Conservation (phyloP, 2,113 vertebrate species). For the Ictalurus furcatus region DNA sequence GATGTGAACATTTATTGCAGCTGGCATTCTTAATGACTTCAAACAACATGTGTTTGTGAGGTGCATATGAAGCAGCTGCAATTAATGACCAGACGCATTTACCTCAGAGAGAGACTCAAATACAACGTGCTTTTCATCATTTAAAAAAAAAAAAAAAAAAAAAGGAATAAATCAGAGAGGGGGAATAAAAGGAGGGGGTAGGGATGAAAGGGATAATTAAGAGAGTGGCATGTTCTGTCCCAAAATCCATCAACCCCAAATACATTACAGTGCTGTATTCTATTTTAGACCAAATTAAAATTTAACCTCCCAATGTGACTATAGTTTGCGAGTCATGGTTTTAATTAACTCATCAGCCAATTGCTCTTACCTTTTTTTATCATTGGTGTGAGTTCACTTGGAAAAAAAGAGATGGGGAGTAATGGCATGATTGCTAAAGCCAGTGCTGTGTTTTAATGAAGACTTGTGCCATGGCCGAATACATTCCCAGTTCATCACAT, state of each 20-base stretch:
- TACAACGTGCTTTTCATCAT: background rate
- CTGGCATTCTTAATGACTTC: constrained; percentile 53
- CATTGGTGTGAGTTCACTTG: background rate
- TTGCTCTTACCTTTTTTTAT: background rate
- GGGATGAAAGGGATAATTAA: background rate
- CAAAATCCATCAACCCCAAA: background rate
- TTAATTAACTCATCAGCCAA: background rate
- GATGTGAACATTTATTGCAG: constrained; percentile 22
- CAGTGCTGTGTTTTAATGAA: background rate
- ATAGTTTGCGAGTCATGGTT: background rate
- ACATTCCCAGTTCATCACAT: background rate
- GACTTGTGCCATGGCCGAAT: background rate
- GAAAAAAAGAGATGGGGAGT: background rate
- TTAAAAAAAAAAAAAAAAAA: background rate
- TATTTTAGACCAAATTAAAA: background rate
- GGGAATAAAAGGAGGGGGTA: too few species aligned
- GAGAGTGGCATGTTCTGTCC: background rate
- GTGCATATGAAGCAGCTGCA: constrained; percentile 52
- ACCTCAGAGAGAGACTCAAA: background rate
- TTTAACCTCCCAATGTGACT: background rate
- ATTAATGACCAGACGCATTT: constrained; percentile 55
- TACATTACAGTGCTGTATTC: background rate
- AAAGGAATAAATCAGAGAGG: background rate
- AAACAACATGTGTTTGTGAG: constrained; percentile 48
- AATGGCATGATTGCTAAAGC: background rate